phyloP scores from a whole-genome alignment of 1,140 invertebrate genomes.

The Brachionus plicatilis region DNA sequence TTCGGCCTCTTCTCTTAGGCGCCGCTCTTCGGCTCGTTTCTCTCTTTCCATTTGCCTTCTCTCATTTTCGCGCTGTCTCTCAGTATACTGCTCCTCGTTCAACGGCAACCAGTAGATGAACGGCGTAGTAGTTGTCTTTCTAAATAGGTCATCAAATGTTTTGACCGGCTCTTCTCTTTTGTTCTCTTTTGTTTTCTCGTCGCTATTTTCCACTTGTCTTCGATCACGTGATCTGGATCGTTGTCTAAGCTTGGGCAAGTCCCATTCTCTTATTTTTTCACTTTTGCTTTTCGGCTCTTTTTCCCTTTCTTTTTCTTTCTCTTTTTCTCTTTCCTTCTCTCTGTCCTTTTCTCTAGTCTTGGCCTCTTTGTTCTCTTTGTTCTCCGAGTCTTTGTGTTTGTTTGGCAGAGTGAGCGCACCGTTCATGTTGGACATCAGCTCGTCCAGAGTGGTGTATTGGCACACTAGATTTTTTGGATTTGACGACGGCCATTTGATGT shows the following conservation, averaged over 20 bases:
- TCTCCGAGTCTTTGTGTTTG: conserved; percentile 40
- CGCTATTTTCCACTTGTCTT: conserved; percentile 41
- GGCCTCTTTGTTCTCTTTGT: conserved; percentile 57
- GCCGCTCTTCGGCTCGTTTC: conserved; percentile 28
- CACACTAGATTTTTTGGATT: conserved; percentile 89
- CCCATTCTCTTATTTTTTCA: conserved; percentile 74
- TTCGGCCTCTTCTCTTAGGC: neutral
- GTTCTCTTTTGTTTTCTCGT: conserved; percentile 49
- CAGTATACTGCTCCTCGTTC: conserved; percentile 71
- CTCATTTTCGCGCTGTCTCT: conserved; percentile 57
- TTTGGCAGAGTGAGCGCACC: neutral
- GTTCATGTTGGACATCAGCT: conserved; percentile 47
- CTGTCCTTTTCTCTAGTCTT: conserved; percentile 42
- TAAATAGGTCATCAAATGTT: conserved; percentile 87
- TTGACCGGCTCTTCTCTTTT: conserved; percentile 70
- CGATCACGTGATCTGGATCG: conserved; percentile 36
- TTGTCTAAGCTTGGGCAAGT: conserved; percentile 68
- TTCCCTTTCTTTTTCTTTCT: neutral
- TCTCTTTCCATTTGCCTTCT: neutral
- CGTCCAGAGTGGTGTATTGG: conserved; percentile 76
- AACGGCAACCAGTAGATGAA: conserved; percentile 96
- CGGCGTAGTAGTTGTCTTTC: conserved; percentile 85
- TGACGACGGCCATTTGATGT: conserved; percentile 83
- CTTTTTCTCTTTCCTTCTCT: neutral
- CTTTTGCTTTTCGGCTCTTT: conserved; percentile 27